Evolutionary conservation across 2,888 invertebrate genomes (phyloP).

Genomic region (Drosophila histrio): DNA sequence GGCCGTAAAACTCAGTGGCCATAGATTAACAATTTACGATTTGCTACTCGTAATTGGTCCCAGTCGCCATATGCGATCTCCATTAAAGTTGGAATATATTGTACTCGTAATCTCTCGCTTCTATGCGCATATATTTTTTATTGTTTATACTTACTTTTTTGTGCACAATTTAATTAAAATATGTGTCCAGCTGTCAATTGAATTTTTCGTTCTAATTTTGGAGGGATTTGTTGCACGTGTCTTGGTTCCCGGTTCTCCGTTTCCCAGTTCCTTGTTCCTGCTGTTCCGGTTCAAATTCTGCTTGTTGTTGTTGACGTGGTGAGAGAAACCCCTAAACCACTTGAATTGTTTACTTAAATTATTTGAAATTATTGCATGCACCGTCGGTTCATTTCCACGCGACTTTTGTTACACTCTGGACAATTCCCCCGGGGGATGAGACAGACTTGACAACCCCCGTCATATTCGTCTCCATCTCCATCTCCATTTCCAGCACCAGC

Average conservation of each 20-base stretch:
- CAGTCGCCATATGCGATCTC: slow-evolving; percentile 38
- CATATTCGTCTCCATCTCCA: background rate
- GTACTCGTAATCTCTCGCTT: slow-evolving; percentile 7
- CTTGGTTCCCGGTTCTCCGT: background rate
- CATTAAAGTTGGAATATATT: slow-evolving; percentile 38
- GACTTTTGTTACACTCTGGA: slow-evolving; percentile 44
- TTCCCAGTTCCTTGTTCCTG: background rate
- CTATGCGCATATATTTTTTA: background rate
- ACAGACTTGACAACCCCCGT: slow-evolving; percentile 19
- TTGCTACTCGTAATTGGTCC: slow-evolving; percentile 60
- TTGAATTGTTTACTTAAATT: slow-evolving; percentile 73
- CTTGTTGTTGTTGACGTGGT: slow-evolving; percentile 36
- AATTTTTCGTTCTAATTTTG: slow-evolving; percentile 31
- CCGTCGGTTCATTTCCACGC: slow-evolving; percentile 46
- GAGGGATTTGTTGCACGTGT: slow-evolving; percentile 56
- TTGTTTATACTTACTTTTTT: background rate
- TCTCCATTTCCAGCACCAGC: slow-evolving; percentile 7
- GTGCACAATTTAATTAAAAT: slow-evolving; percentile 49
- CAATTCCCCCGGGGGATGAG: slow-evolving; percentile 3
- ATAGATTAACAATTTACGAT: slow-evolving; percentile 58
- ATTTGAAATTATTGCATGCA: slow-evolving; percentile 66
- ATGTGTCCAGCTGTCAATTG: slow-evolving; percentile 35
- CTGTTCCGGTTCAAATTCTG: slow-evolving; percentile 6
- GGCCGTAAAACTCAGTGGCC: slow-evolving; percentile 40
- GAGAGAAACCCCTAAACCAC: slow-evolving; percentile 48